Conservation (phyloP, 1,140 invertebrate genomes). For the Plectrocnemia conspersa region DNA sequence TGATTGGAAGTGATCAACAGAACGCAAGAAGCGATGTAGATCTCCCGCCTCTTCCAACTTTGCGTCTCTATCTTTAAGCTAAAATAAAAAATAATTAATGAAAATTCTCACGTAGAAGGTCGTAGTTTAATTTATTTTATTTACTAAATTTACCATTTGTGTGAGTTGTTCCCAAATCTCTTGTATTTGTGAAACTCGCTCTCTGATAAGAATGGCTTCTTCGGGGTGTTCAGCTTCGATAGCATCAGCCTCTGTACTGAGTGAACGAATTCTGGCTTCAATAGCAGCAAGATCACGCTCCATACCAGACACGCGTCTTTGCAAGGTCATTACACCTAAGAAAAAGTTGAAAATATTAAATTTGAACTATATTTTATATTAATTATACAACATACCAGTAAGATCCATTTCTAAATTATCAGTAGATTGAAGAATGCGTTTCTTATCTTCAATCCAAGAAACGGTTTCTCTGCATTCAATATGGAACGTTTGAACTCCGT, state of each 20-base stretch:
- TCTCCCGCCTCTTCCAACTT: constrained; percentile 98
- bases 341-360: constrained; percentile 4
- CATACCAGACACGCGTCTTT: constrained; percentile 92
- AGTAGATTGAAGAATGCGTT: constrained; percentile 91
- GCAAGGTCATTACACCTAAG: constrained; percentile 66
- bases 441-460: constrained; percentile 99
- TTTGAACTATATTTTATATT: constrained; percentile 2
- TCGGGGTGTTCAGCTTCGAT: constrained; percentile 94
- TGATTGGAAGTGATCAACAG: constrained; percentile 98
- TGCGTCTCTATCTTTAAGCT: constrained; percentile 93
- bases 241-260: constrained; percentile 86
- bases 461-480: constrained; percentile 99
- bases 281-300: constrained; percentile 97
- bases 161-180: constrained; percentile 94
- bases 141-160: constrained; percentile 69
- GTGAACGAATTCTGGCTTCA: constrained; percentile 89
- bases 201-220: constrained; percentile 87
- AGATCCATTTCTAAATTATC: constrained; percentile 92
- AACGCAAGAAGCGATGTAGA: constrained; percentile 94
- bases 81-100: constrained; percentile 30
- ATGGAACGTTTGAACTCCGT: constrained; percentile 98
- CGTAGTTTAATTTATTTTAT: neutral
- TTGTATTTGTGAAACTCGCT: constrained; percentile 85
- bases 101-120: too few species aligned
- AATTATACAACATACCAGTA: constrained; percentile 56